A percentile compares a stretch with the other conserved stretches of the same genome.
Evolutionary conservation across 2,113 vertebrate genomes (phyloP).

Genomic region (Syrmaticus mikado): DNA sequence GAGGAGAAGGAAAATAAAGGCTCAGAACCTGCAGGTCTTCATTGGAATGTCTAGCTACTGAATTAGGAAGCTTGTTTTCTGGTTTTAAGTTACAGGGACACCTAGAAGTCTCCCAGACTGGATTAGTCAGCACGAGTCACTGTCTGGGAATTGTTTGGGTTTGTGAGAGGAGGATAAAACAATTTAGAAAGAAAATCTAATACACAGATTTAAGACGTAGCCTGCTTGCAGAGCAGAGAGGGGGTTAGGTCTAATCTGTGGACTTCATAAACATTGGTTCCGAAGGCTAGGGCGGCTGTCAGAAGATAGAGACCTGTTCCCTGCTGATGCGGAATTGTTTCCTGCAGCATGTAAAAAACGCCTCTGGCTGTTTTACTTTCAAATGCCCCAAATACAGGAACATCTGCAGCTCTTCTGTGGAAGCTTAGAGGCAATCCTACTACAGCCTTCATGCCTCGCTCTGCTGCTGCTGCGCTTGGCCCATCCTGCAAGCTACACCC

Average conservation of each 20-base stretch:
- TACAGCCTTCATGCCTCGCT: neutral
- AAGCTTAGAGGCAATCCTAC: neutral
- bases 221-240: slow-evolving; percentile 11
- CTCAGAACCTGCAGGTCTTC: slow-evolving; percentile 59
- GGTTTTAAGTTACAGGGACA: slow-evolving; percentile 73
- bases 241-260: neutral
- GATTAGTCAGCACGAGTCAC: slow-evolving; percentile 77
- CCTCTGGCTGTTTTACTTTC: neutral
- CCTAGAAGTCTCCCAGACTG: slow-evolving; percentile 74
- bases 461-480: neutral
- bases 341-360: neutral
- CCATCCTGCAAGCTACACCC: neutral
- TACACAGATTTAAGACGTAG: slow-evolving; percentile 48
- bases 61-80: slow-evolving; percentile 73
- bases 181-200: slow-evolving; percentile 72
- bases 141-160: slow-evolving; percentile 79
- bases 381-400: neutral
- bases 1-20: slow-evolving; percentile 70
- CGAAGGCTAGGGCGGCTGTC: neutral
- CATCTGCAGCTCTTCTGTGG: neutral
- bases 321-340: neutral
- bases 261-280: neutral
- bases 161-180: slow-evolving; percentile 65
- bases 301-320: neutral
- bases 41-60: slow-evolving; percentile 71